These are phyloP conservation scores for Anthoscopus minutus DNA, from an alignment of 2,113 vertebrate genomes.

Conservation along the genomic window DNA sequence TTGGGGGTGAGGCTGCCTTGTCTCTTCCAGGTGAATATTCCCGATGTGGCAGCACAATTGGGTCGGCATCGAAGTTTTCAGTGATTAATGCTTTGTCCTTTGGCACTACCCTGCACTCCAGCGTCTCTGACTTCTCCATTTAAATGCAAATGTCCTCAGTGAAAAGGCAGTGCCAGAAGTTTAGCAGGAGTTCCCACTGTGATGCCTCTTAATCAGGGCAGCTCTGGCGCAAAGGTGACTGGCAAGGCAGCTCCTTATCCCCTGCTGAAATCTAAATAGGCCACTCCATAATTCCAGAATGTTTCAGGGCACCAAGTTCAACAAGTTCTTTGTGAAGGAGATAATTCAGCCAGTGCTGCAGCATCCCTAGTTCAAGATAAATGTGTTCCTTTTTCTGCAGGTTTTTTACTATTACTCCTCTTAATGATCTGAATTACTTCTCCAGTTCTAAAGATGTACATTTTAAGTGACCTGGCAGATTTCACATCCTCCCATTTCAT, in stretches of 20 bases:
- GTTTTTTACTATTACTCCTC: neutral
- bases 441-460: neutral
- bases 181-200: neutral
- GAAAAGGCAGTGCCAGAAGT: neutral
- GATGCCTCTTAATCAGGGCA: neutral
- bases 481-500: neutral
- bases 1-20: neutral
- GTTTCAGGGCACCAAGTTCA: neutral
- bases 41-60: neutral
- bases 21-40: neutral
- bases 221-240: neutral
- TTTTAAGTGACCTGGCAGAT: neutral
- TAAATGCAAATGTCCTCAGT: neutral
- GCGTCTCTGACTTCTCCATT: neutral
- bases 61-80: neutral
- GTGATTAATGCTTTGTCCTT: neutral
- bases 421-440: neutral
- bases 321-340: neutral
- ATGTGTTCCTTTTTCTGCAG: neutral
- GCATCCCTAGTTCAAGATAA: neutral
- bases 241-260: neutral
- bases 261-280: neutral
- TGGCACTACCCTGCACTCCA: neutral
- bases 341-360: neutral
- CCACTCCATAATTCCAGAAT: neutral